These are phyloP conservation scores for Clepsis dumicolana DNA, from an alignment of 2,888 invertebrate genomes.

Conservation along the genomic window DNA sequence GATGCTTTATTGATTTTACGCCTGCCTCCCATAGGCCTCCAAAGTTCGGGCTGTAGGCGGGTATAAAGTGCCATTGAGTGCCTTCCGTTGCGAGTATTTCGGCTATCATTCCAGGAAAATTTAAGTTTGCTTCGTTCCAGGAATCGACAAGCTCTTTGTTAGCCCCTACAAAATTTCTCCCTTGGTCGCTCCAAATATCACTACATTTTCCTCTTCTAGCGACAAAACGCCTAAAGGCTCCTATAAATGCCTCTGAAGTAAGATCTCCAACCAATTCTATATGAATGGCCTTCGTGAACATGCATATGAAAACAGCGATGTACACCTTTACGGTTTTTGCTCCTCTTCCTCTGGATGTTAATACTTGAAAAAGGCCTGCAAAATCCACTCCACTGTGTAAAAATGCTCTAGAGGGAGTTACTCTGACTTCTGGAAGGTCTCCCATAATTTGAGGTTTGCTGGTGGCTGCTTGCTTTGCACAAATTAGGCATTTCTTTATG, in stretches of 20 bases:
- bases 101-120: slow-evolving; percentile 6
- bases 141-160: slow-evolving; percentile 20
- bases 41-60: slow-evolving; percentile 42
- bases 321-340: slow-evolving; percentile 12
- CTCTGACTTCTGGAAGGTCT: slow-evolving; percentile 14
- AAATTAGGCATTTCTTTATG: neutral
- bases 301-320: slow-evolving; percentile 45
- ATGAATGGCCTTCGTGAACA: slow-evolving; percentile 47
- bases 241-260: slow-evolving; percentile 45
- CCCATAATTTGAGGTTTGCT: slow-evolving; percentile 13
- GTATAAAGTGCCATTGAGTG: slow-evolving; percentile 42
- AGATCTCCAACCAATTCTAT: slow-evolving; percentile 49
- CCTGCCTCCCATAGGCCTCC: slow-evolving; percentile 49
- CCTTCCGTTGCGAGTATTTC: slow-evolving; percentile 21
- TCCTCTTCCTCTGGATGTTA: slow-evolving; percentile 17
- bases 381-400: slow-evolving; percentile 27
- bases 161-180: slow-evolving; percentile 31
- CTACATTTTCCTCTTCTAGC: slow-evolving; percentile 26
- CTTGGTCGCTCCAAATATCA: slow-evolving; percentile 36
- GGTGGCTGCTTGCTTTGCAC: slow-evolving; percentile 4
- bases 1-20: too few relatives aligned
- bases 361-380: slow-evolving; percentile 5
- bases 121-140: slow-evolving; percentile 9
- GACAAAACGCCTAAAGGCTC: slow-evolving; percentile 24
- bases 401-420: slow-evolving; percentile 7